Evolutionary conservation across 1,140 invertebrate genomes (phyloP), one percentile per base, ranked within the genome.

Genomic region (Littorina saxatilis): DNA sequence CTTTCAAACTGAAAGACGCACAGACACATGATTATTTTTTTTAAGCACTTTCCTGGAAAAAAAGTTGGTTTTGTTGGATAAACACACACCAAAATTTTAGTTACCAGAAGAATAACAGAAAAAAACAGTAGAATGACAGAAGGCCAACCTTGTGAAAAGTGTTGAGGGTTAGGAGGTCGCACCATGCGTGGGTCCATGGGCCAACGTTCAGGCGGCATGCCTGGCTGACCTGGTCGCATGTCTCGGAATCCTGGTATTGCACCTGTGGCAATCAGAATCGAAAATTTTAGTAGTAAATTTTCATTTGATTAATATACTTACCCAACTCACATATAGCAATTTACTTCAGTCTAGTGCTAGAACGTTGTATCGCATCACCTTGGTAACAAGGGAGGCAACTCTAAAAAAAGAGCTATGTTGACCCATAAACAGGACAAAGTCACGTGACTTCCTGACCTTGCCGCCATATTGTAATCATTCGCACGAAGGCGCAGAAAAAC

Each of bases 81-180:
- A n/a, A n/a, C n/a, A n/a, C n/a, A n/a, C n/a, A n/a, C n/a, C n/a
- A n/a, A n/a, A n/a, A n/a, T n/a, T n/a, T n/a, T n/a, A n/a, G n/a
- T n/a, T n/a, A n/a, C 9, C 20, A 61, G 58, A 29, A 7, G 20
- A 11, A 15, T 74, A 0, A n/a, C 3, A 39, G 72, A 15, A 77
- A 15, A 3, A 75, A 74, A 17, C 9, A 17, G 37, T 15, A 72
- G 35, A 20, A 40, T 35, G 17, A 40, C 68, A 72, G 68, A 68
- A n/a, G 50, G 40, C 79, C 50, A 79, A 84, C 84, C 86, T 81
- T 82, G 78, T 58, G 79, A 79, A 72, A 88, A 86, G n/a, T 86
- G 86, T 23, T 74, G 68, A n/a, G 84, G 81, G 40, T 85, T 80
- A 17, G 82, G 82, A 15, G 84, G 85, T 52, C 85, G 74, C 17